Evolutionary conservation across 2,888 invertebrate genomes (phyloP).

Genomic region (Cheilosia grossa): DNA sequence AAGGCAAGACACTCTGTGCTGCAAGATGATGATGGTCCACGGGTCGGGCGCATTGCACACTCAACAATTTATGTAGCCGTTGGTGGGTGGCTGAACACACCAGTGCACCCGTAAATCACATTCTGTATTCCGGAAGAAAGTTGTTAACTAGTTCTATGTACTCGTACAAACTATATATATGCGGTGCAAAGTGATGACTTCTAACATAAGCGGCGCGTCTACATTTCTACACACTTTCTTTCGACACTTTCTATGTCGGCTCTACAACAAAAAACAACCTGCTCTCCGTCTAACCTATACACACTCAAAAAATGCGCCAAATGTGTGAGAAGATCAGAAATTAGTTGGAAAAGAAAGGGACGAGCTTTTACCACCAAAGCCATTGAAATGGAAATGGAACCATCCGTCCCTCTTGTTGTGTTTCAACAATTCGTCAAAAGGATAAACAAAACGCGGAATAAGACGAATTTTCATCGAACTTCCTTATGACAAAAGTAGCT

Average conservation of each 20-base stretch:
- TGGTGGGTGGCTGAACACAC: too few relatives aligned
- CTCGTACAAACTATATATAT: background rate
- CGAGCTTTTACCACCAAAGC: conserved; percentile 23
- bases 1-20: too few relatives aligned
- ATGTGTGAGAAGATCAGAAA: conserved; percentile 15
- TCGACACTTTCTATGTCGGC: conserved; percentile 24
- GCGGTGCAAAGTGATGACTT: conserved; percentile 22
- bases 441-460: background rate
- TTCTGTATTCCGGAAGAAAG: conserved; percentile 20
- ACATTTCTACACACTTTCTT: conserved; percentile 20
- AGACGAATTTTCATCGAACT: conserved; percentile 14
- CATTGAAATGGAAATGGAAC: background rate
- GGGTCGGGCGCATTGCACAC: too few relatives aligned
- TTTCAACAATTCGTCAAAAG: conserved; percentile 10
- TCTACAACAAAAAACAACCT: conserved; percentile 12
- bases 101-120: conserved; percentile 10
- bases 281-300: conserved; percentile 20
- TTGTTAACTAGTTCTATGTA: background rate
- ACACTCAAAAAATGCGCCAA: conserved; percentile 50
- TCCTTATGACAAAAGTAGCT: conserved; percentile 23
- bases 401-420: background rate
- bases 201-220: conserved; percentile 39
- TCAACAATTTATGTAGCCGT: too few relatives aligned
- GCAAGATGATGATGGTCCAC: too few relatives aligned
- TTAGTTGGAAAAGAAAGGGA: background rate